Percentiles rank a stretch among this genome's conserved stretches.
Conservation (phyloP, 2,797 vertebrate species). For the Bradypodion ventrale region DNA sequence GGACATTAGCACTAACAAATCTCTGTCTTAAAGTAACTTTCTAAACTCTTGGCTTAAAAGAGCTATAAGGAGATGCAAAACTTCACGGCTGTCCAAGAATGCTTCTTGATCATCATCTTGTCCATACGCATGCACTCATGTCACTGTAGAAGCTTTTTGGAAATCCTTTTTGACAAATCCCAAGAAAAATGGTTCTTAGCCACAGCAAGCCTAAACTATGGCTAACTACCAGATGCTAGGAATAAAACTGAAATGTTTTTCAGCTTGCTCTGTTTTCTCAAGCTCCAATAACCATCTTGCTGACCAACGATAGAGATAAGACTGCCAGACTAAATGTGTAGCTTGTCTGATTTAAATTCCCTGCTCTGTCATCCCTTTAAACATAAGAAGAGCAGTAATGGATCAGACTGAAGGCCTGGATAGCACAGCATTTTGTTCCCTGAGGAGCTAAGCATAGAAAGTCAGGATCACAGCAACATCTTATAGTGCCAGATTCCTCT, state of each 20-base stretch:
- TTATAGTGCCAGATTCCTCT: background rate
- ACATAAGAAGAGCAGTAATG: background rate
- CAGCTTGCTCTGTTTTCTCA: background rate
- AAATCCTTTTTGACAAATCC: background rate
- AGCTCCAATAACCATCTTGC: background rate
- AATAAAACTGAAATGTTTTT: background rate
- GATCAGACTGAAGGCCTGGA: background rate
- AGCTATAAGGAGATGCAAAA: background rate
- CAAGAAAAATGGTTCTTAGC: background rate
- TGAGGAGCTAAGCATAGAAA: background rate
- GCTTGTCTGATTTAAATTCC: background rate
- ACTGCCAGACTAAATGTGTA: background rate
- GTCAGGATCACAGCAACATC: background rate
- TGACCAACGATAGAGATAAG: background rate
- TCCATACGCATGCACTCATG: no score
- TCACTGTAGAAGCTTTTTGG: background rate
- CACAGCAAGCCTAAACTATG: no score
- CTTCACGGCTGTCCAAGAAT: background rate
- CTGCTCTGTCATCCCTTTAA: background rate
- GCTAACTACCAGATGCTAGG: no score
- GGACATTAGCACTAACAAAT: background rate
- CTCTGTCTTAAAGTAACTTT: no score
- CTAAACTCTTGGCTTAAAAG: background rate
- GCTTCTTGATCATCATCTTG: background rate
- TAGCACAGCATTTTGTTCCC: background rate